phyloP scores from a whole-genome alignment of 2,113 vertebrate genomes.

The Rynchops niger region DNA sequence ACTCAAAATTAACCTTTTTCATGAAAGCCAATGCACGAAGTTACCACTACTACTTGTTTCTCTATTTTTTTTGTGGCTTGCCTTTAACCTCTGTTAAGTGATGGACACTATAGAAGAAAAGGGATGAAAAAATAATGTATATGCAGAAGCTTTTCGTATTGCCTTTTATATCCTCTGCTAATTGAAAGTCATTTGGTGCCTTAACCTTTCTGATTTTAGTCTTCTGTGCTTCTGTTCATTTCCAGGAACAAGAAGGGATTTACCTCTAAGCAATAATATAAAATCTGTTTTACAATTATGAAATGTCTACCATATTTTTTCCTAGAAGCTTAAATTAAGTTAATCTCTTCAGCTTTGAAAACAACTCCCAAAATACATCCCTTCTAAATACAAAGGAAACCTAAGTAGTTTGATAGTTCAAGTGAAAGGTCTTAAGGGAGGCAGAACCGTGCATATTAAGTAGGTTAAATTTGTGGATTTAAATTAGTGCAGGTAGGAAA shows the following conservation, averaged over 20 bases:
- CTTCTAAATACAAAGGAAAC: neutral
- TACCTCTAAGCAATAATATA: conserved; percentile 33
- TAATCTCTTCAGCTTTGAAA: conserved; percentile 5
- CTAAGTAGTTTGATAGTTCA: neutral
- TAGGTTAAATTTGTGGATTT: neutral
- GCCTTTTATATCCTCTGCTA: neutral
- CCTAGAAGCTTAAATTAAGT: conserved; percentile 27
- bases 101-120: neutral
- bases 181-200: neutral
- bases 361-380: neutral
- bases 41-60: neutral
- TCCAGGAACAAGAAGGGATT: conserved; percentile 6
- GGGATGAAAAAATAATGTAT: neutral
- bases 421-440: neutral
- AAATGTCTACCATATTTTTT: neutral
- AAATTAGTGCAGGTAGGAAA: neutral
- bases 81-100: neutral
- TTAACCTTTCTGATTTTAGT: conserved; percentile 12
- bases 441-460: neutral
- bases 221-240: neutral
- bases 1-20: neutral
- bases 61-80: neutral
- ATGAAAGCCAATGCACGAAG: neutral
- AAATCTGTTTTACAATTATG: conserved; percentile 2
- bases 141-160: neutral